Base-by-base conservation (phyloP, 2,888 invertebrate species). In the Spilarctia lutea region DNA sequence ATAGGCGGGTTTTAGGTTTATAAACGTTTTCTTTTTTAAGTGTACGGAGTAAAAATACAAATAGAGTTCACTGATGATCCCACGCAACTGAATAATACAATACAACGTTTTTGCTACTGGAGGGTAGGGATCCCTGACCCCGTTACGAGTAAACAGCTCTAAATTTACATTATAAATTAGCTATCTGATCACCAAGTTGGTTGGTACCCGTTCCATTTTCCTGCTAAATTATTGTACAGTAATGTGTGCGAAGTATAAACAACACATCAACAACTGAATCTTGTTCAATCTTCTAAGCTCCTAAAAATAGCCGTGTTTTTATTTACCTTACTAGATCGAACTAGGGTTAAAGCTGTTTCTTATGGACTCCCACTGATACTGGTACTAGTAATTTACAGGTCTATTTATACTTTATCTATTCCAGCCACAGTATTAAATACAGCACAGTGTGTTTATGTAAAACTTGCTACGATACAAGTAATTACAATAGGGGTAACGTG, bases 201-300 rank as follows among this genome's bases (percentile, higher is more conserved):
- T 45, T 30, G 11, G n/a, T 33, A 35, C n/a, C 33, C 35, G 16
- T 65, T 74, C 52, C 27, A 35, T 65, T 65, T 69, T 35, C 39
- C 33, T n/a, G 39, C 20, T 24, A n/a, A 74, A 20, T 63, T 68
- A 68, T 63, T 63, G 27, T 13, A 63, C 42, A 56, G 33, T 66
- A 65, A 72, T 70, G 67, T 67, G 73, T 74, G 56, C 35, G 30
- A 56, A 75, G 71, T 71, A 69, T 80, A 82, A 77, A 83, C 82
- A 82, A 60, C 65, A 63, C 69, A 48, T 45, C 71, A 74, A 70
- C 73, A 82, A 78, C 72, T 70, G 70, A 72, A 69, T 81, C 48
- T 68, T 65, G 74, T 83, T 80, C 65, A 65, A 72, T 68, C 30
- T 48, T 63, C 33, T 24, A 42, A 33, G 11, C 35, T 52, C 30